Evolutionary conservation across 2,113 vertebrate species (phyloP).

Genomic region (Charadrius vociferus): DNA sequence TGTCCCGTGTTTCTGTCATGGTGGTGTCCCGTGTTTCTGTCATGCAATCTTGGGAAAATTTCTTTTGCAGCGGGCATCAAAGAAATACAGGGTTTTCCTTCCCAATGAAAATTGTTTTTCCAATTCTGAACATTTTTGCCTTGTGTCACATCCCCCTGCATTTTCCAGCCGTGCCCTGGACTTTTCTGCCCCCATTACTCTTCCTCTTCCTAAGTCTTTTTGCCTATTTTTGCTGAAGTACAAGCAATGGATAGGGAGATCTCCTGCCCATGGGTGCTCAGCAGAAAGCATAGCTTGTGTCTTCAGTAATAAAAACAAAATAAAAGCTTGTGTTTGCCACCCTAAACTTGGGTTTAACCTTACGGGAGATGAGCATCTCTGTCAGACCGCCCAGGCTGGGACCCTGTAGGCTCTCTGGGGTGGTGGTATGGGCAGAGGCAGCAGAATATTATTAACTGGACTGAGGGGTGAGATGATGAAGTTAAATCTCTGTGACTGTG

Average conservation of each 20-base stretch:
- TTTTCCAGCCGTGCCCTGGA: neutral
- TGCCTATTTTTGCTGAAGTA: neutral
- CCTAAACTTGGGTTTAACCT: neutral
- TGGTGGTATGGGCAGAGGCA: neutral
- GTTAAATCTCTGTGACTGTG: neutral
- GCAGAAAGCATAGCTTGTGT: neutral
- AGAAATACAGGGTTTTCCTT: rapidly evolving
- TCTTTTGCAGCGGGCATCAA: neutral
- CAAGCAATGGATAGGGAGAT: neutral
- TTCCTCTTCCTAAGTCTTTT: neutral
- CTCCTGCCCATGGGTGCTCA: neutral
- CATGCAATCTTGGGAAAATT: neutral
- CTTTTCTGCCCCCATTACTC: neutral
- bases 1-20: neutral
- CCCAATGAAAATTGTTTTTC: neutral
- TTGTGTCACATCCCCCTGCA: neutral
- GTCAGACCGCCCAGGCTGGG: neutral
- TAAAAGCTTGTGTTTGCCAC: neutral
- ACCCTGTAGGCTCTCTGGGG: neutral
- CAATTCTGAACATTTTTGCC: neutral
- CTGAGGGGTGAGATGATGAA: neutral
- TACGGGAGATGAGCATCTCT: neutral
- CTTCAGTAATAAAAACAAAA: neutral
- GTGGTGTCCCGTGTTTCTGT: rapidly evolving
- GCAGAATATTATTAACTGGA: neutral